Conservation (phyloP, 2,888 invertebrate species). For the Dorcus hopei region DNA sequence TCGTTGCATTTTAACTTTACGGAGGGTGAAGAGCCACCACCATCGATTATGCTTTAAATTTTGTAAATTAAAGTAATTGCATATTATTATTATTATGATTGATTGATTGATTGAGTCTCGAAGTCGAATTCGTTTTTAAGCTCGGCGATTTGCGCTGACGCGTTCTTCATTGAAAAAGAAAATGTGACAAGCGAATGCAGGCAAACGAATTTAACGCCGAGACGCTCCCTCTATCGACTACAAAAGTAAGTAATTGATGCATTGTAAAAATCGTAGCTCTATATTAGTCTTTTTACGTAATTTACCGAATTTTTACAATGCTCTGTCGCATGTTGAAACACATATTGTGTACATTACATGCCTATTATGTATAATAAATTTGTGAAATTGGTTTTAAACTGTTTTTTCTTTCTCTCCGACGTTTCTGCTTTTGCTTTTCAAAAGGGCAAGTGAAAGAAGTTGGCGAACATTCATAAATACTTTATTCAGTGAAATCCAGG, state of each 20-base stretch:
- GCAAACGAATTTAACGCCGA: too few species aligned
- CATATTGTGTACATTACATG: slow-evolving; percentile 39
- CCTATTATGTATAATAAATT: slow-evolving; percentile 20
- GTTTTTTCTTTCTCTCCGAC: not conserved
- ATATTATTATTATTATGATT: too few species aligned
- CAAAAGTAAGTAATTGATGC: slow-evolving; percentile 17
- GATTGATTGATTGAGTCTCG: too few species aligned
- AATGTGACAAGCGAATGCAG: too few species aligned
- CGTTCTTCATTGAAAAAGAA: too few species aligned
- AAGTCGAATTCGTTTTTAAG: too few species aligned
- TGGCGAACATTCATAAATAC: slow-evolving; percentile 15
- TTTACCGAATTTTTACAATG: slow-evolving; percentile 40
- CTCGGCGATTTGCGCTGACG: too few species aligned
- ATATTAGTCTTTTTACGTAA: slow-evolving; percentile 12
- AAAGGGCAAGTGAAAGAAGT: not conserved
- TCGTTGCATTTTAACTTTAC: too few species aligned
- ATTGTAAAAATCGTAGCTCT: slow-evolving; percentile 36
- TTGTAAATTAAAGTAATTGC: too few species aligned
- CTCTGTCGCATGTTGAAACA: slow-evolving; percentile 34
- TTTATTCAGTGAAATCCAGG: slow-evolving; percentile 6
- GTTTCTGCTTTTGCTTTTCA: not conserved
- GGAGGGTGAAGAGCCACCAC: too few species aligned
- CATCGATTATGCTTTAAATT: too few species aligned
- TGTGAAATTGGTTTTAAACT: slow-evolving; percentile 16
- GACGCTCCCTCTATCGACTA: too few species aligned